A percentile compares a stretch with the other conserved stretches of the same genome.
Conservation (phyloP, 2,888 invertebrate genomes). For the Sympetrum striolatum region DNA sequence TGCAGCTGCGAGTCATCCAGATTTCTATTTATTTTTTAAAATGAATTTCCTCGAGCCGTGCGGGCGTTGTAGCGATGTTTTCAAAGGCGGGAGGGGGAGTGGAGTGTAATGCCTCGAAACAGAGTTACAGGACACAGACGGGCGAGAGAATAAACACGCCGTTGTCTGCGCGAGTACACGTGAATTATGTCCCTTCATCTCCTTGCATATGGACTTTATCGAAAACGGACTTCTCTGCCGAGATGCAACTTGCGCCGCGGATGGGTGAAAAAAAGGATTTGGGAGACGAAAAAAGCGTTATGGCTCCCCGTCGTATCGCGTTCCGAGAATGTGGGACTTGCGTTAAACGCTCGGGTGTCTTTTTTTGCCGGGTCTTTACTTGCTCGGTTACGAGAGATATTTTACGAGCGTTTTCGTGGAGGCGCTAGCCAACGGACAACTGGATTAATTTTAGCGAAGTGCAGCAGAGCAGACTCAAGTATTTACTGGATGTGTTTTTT, state of each 20-base stretch:
- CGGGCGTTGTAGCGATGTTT: slow-evolving; percentile 31
- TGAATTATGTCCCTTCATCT: background rate
- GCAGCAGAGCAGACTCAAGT: too few relatives aligned
- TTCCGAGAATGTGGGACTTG: too few relatives aligned
- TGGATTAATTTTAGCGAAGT: too few relatives aligned
- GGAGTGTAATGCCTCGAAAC: background rate
- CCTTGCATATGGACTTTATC: background rate
- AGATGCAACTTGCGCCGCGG: background rate
- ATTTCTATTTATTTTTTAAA: slow-evolving; percentile 40
- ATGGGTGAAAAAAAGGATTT: too few relatives aligned
- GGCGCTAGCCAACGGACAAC: too few relatives aligned
- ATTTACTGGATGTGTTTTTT: too few relatives aligned
- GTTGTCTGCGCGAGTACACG: background rate
- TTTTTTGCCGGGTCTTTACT: too few relatives aligned
- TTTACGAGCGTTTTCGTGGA: too few relatives aligned
- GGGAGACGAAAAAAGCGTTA: too few relatives aligned
- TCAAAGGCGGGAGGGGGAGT: background rate
- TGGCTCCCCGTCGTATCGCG: too few relatives aligned
- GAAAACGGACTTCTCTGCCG: background rate
- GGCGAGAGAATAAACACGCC: background rate
- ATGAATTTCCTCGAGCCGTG: slow-evolving; percentile 28
- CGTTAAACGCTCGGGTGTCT: too few relatives aligned
- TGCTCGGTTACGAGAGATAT: too few relatives aligned
- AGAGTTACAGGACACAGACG: background rate
- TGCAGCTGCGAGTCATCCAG: slow-evolving; percentile 40